Evolutionary conservation across 2,888 invertebrate genomes (phyloP), one percentile per base, ranked within the genome.

Genomic region (Byasa hedistus): DNA sequence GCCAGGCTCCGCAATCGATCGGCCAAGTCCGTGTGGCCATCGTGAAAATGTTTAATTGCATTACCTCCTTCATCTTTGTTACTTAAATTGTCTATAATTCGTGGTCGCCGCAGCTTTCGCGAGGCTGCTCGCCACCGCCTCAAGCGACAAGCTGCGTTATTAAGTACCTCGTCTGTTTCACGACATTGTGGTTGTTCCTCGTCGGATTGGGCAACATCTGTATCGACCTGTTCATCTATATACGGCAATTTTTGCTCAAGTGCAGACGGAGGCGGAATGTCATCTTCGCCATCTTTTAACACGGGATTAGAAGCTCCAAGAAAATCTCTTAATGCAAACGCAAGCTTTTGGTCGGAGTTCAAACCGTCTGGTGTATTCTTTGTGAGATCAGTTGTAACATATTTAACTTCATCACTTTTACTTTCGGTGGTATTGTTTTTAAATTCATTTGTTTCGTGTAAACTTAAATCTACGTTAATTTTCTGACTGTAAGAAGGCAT

Each of bases 51-150:
- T 66, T 82, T 83, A 59, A 73, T 76, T 10, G 72, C 69, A 61
- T 77, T 78, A 21, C 81, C 76, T 3, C 83, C 83, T 56, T 83
- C 84, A 39, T 82, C 85, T 55, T 76, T 79, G 4, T 83, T 81
- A 72, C 83, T 84, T 65, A 91, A 82, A 70, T 93, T 92, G 75
- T 93, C 91, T 61, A 92, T 92, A 52, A 83, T 93, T 73, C 85
- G 80, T 71, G 81, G 93, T 72, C 83, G 88, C 1, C 91, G 87
- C 48, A 93, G 81, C 73, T 92, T 91, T 58, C 93, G 82, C 21
- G 93, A 89, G 3, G 92, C 88, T 57, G 92, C 92, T 51, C 92
- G 89, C 84, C 93, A 91, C 58, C 91, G 79, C 70, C 90, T 85
- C 75, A 93, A 79, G 64, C 92, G 85, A 71, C 92, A 89, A 48